phyloP scores from a whole-genome alignment of 2,797 vertebrate genomes.

The Onychomys arenicola region DNA sequence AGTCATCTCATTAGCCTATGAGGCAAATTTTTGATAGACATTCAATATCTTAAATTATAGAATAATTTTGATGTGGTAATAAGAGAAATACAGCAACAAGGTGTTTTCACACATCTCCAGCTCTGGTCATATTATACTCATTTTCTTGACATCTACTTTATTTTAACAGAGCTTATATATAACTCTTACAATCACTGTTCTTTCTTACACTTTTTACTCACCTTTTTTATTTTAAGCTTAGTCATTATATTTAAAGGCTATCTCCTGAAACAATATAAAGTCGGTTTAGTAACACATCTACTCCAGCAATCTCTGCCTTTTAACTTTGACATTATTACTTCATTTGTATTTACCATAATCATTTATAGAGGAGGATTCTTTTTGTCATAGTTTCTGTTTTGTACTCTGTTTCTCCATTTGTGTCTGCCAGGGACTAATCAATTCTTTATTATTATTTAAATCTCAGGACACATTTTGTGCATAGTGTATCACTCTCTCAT shows the following conservation, averaged over 20 bases:
- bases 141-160: background rate
- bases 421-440: background rate
- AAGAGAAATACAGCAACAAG: background rate
- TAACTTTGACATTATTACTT: background rate
- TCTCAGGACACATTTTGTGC: background rate
- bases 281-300: background rate
- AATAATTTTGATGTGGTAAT: background rate
- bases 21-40: background rate
- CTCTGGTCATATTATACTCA: background rate
- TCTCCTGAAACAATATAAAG: background rate
- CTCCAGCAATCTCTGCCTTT: background rate
- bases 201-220: background rate
- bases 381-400: background rate
- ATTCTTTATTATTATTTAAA: background rate
- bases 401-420: background rate
- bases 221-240: background rate
- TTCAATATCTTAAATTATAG: background rate
- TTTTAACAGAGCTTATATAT: background rate
- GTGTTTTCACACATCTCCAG: background rate
- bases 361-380: background rate
- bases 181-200: background rate
- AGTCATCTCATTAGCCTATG: background rate
- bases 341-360: constrained; percentile 4
- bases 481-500: background rate
- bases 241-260: background rate